phyloP scores from a whole-genome alignment of 1,140 invertebrate genomes.

The Halesus radiatus region DNA sequence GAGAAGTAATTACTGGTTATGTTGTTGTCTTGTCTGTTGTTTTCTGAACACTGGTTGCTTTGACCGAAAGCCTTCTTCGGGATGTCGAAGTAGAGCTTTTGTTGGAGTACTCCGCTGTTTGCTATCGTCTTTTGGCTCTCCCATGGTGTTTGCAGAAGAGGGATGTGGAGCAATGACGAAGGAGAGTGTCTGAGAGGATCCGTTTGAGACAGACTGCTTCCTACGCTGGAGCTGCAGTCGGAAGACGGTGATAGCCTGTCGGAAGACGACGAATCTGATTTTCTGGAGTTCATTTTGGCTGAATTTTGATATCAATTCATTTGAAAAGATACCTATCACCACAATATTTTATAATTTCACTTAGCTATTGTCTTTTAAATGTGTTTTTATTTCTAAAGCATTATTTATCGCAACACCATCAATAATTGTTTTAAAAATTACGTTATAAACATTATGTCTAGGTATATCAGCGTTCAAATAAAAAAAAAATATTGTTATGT shows the following conservation, averaged over 20 bases:
- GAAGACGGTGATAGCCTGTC: conserved; percentile 14
- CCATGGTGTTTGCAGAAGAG: conserved; percentile 16
- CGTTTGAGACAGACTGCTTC: conserved; percentile 3
- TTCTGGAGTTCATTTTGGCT: conserved; percentile 7
- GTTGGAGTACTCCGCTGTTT: not conserved
- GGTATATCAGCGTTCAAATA: no score
- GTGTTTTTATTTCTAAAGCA: no score
- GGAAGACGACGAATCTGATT: conserved; percentile 1
- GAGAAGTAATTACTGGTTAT: not conserved
- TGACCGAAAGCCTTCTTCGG: conserved; percentile 20
- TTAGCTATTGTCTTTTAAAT: no score
- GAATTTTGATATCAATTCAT: not conserved
- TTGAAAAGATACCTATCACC: not conserved
- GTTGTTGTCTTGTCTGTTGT: not conserved
- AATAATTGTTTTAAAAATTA: no score
- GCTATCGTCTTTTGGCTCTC: not conserved
- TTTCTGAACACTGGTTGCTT: not conserved
- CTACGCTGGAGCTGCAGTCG: conserved; percentile 22
- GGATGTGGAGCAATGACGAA: not conserved
- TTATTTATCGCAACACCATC: no score
- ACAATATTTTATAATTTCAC: no score
- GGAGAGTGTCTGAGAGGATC: not conserved
- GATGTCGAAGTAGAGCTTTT: conserved; percentile 26
- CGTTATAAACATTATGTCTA: no score
- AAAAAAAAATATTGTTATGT: no score